Conservation (phyloP, 2,888 invertebrate genomes). For the Drosophila mayaguana region DNA sequence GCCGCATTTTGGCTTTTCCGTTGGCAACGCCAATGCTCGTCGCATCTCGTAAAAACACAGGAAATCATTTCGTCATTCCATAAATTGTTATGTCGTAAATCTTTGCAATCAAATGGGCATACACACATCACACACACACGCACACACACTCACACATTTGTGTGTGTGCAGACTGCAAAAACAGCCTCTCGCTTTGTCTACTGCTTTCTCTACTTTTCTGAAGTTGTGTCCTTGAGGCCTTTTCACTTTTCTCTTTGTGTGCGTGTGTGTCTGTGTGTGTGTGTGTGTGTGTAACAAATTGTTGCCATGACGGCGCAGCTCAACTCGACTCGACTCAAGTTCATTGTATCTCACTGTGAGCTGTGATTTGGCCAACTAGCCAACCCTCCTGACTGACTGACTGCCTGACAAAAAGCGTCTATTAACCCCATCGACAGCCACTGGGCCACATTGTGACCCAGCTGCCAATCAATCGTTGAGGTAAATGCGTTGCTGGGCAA, state of each 20-base stretch:
- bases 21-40: constrained; percentile 11
- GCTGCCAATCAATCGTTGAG: constrained; percentile 8
- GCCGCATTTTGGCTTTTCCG: constrained; percentile 20
- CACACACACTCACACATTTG: not conserved
- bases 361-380: constrained; percentile 75
- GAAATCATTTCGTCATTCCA: constrained; percentile 82
- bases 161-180: not conserved
- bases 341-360: constrained; percentile 47
- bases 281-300: constrained; percentile 54
- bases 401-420: not conserved
- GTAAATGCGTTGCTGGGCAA: not conserved
- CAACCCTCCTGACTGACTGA: not conserved
- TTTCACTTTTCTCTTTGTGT: constrained; percentile 30
- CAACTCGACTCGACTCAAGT: constrained; percentile 38
- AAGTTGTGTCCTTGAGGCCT: constrained; percentile 52
- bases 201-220: constrained; percentile 6
- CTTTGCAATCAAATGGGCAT: constrained; percentile 73
- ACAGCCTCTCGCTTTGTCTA: constrained; percentile 21
- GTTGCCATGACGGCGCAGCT: constrained; percentile 42
- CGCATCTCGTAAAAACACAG: constrained; percentile 73
- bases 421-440: constrained; percentile 37
- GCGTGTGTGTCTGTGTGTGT: not conserved
- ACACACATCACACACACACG: constrained; percentile 26
- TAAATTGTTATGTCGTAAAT: constrained; percentile 82
- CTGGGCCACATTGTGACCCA: constrained; percentile 5